Conservation (phyloP, 1,140 invertebrate species). For the Patella vulgata region DNA sequence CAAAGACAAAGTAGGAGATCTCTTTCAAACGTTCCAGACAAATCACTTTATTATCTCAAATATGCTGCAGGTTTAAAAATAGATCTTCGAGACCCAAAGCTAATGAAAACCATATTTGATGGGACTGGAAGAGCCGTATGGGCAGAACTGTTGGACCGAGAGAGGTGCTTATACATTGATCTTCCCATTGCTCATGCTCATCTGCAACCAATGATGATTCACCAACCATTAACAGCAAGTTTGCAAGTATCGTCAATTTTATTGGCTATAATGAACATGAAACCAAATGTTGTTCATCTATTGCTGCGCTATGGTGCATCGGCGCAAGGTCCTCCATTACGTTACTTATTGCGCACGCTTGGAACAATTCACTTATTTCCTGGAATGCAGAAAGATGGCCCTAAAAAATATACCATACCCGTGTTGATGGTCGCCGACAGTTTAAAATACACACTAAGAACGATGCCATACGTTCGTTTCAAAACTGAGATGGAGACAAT, state of each 20-base stretch:
- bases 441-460: conserved; percentile 25
- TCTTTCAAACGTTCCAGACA: conserved; percentile 11
- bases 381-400: conserved; percentile 2
- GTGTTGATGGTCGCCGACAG: conserved; percentile 22
- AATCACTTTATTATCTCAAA: conserved; percentile 21
- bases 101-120: conserved; percentile 23
- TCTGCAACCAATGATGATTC: conserved; percentile 17
- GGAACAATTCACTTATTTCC: conserved; percentile 19
- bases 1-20: too few species aligned
- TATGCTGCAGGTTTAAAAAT: conserved; percentile 26
- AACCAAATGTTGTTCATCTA: conserved; percentile 22
- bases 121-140: conserved; percentile 23
- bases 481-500: conserved; percentile 15
- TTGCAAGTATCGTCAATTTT: conserved; percentile 17
- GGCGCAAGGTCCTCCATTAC: conserved; percentile 24
- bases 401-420: conserved; percentile 8
- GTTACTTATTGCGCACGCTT: conserved; percentile 24
- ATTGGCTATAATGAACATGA: conserved; percentile 29
- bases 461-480: conserved; percentile 16
- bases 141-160: conserved; percentile 9
- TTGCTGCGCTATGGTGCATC: conserved; percentile 26
- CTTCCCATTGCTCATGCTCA: conserved; percentile 32
- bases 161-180: conserved; percentile 22
- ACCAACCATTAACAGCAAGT: conserved; percentile 9
- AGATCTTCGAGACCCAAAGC: conserved; percentile 8